A percentile compares a stretch with the other conserved stretches of the same genome.
phyloP scores from a whole-genome alignment of 2,888 invertebrate genomes.

The Sepioteuthis lessoniana region DNA sequence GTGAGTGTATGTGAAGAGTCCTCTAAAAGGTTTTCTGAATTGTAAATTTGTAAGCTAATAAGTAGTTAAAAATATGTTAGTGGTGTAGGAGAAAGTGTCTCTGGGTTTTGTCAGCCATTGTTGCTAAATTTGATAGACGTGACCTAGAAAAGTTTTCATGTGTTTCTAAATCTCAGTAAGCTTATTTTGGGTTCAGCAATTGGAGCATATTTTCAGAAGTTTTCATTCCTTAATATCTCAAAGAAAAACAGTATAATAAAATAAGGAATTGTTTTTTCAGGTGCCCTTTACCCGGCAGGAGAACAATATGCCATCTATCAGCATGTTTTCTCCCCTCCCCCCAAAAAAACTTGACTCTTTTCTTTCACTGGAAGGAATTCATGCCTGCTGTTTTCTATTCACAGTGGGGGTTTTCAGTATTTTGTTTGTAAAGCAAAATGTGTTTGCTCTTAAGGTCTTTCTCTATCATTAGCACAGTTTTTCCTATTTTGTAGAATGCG shows the following conservation, averaged over 20 bases:
- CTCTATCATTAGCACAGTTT: background rate
- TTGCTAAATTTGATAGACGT: background rate
- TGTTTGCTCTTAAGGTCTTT: background rate
- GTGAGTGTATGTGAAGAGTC: background rate
- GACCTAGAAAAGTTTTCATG: background rate
- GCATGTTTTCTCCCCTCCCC: background rate
- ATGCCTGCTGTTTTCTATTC: background rate
- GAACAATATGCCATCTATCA: background rate
- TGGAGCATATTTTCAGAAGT: background rate
- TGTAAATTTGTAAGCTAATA: background rate
- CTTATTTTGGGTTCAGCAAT: background rate
- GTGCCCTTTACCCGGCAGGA: background rate
- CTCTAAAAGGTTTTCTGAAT: background rate
- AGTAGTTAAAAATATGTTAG: background rate
- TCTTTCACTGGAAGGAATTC: background rate
- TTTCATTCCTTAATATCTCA: background rate
- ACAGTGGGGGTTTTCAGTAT: background rate
- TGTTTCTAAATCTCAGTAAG: background rate
- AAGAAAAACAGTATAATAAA: background rate
- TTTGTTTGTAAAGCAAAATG: background rate
- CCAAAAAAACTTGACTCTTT: no score
- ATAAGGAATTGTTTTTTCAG: background rate
- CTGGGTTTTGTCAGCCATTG: background rate
- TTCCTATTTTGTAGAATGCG: background rate
- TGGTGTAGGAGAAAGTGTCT: background rate